A percentile compares a stretch with the other conserved stretches of the same genome.
These are phyloP conservation scores for Rotaria macrura DNA, from an alignment of 2,888 invertebrate species.

Conservation along the genomic window DNA sequence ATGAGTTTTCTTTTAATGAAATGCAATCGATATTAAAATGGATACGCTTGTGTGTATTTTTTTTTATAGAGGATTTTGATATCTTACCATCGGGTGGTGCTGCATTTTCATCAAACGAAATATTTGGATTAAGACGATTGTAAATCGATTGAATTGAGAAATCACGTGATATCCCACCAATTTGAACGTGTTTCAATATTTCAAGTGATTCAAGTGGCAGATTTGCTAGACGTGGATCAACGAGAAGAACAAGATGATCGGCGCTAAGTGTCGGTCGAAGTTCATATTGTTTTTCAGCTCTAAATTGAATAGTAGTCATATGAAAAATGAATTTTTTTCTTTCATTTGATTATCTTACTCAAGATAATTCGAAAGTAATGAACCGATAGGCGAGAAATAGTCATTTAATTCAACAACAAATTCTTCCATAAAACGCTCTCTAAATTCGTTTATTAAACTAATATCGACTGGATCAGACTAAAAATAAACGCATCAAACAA, in stretches of 20 bases:
- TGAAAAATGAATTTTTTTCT: no score
- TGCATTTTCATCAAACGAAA: background rate
- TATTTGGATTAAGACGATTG: background rate
- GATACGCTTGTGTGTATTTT: no score
- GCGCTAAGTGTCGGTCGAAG: background rate
- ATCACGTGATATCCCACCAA: background rate
- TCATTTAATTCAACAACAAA: background rate
- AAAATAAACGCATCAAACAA: background rate
- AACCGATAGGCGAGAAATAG: background rate
- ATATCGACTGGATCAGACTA: constrained; percentile 11
- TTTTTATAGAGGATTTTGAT: background rate
- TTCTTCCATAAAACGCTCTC: background rate
- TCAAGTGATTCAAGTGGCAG: background rate
- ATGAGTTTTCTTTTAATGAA: no score
- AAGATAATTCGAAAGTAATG: background rate
- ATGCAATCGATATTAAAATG: no score
- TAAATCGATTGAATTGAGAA: background rate
- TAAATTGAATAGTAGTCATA: background rate
- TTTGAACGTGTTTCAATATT: constrained; percentile 4
- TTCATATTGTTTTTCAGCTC: background rate
- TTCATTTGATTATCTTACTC: background rate
- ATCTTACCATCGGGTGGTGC: background rate
- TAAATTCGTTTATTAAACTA: background rate
- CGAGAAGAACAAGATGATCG: background rate
- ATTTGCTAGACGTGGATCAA: background rate